phyloP scores from a whole-genome alignment of 2,113 vertebrate species.

The Macquaria australasica region DNA sequence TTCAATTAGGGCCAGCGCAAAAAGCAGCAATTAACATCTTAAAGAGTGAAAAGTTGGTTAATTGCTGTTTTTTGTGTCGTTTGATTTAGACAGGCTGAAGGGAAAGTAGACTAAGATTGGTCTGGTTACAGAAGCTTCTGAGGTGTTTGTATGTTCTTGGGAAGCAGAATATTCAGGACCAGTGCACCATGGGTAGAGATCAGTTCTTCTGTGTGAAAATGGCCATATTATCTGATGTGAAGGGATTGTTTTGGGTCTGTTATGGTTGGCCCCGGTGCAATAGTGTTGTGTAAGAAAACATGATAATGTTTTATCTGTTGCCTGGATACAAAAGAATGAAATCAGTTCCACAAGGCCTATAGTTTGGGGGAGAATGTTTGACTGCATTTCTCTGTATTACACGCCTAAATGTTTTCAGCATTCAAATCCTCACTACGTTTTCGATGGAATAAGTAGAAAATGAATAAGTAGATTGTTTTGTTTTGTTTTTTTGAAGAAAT shows the following conservation, averaged over 20 bases:
- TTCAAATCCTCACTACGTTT: constrained; percentile 6
- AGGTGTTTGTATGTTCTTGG: constrained; percentile 12
- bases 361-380: constrained; percentile 24
- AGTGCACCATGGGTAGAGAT: constrained; percentile 1
- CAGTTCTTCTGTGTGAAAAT: constrained; percentile 45
- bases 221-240: constrained; percentile 61
- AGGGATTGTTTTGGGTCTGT: constrained; percentile 57
- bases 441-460: neutral
- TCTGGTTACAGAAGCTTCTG: neutral
- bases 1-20: neutral
- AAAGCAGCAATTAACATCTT: neutral
- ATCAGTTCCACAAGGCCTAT: constrained; percentile 26
- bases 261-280: constrained; percentile 45
- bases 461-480: neutral
- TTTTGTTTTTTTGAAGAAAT: neutral
- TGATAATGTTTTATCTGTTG: constrained; percentile 62
- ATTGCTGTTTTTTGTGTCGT: neutral
- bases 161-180: constrained; percentile 14
- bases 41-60: neutral
- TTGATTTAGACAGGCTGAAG: too few relatives aligned
- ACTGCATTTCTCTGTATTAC: constrained; percentile 17
- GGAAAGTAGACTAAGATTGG: neutral
- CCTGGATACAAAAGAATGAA: constrained; percentile 55
- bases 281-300: constrained; percentile 48
- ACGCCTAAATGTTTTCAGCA: neutral